These are phyloP conservation scores for Muntiacus reevesi DNA, from an alignment of 2,113 vertebrate genomes.

Conservation along the genomic window DNA sequence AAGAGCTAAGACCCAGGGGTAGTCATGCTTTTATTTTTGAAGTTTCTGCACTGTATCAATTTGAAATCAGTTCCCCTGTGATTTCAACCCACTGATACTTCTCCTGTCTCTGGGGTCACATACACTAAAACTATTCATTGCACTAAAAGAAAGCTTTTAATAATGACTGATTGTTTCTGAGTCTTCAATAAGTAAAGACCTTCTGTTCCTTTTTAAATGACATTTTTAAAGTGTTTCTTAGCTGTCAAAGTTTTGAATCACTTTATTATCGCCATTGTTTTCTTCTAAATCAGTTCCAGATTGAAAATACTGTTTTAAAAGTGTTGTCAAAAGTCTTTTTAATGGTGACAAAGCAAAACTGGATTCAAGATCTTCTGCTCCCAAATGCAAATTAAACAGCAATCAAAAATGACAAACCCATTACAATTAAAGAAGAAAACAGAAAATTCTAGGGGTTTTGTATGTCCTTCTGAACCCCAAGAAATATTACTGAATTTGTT, in stretches of 20 bases:
- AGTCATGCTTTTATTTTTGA: neutral
- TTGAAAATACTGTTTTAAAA: slow-evolving; percentile 15
- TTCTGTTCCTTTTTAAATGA: neutral
- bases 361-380: neutral
- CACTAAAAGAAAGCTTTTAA: slow-evolving; percentile 5
- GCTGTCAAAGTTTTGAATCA: neutral
- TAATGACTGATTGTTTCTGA: neutral
- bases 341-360: neutral
- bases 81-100: neutral
- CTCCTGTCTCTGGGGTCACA: neutral
- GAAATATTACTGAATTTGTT: neutral
- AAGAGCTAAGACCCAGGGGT: neutral
- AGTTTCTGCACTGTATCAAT: neutral
- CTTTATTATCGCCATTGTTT: slow-evolving; percentile 2
- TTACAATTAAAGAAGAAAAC: neutral
- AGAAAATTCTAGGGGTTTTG: neutral
- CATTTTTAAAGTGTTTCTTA: slow-evolving; percentile 28
- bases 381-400: slow-evolving; percentile 4
- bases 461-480: neutral
- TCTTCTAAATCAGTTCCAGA: neutral
- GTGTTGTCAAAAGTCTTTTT: neutral
- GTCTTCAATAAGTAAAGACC: neutral
- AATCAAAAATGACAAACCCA: neutral
- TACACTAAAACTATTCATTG: neutral
- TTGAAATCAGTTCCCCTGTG: neutral